Evolutionary conservation across 2,888 invertebrate species (phyloP).

Genomic region (Cheilosia variabilis): DNA sequence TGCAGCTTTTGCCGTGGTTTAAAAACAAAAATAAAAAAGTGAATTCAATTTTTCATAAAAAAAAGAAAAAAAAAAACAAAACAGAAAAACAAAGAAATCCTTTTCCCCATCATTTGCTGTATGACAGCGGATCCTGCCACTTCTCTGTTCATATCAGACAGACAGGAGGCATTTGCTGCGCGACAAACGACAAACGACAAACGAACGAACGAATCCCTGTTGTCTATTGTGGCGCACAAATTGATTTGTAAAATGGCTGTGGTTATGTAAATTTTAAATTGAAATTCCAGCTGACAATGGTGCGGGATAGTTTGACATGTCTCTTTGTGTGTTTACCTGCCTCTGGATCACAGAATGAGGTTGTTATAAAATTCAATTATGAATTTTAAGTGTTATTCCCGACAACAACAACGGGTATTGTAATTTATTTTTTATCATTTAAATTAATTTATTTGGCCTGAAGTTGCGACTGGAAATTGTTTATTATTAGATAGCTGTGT

Average conservation of each 20-base stretch:
- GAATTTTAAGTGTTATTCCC: slow-evolving; percentile 68
- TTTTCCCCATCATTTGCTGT: slow-evolving; percentile 68
- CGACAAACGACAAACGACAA: slow-evolving; percentile 63
- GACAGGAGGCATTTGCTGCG: slow-evolving; percentile 56
- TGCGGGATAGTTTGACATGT: slow-evolving; percentile 73
- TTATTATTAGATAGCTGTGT: background rate
- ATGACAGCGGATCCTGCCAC: slow-evolving; percentile 58
- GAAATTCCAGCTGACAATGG: slow-evolving; percentile 75
- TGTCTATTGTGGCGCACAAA: slow-evolving; percentile 74
- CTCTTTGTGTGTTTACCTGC: slow-evolving; percentile 24
- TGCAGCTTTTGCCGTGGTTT: slow-evolving; percentile 18
- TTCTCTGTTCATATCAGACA: slow-evolving; percentile 25
- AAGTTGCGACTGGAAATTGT: background rate
- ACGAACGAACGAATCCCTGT: slow-evolving; percentile 62
- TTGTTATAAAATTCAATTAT: slow-evolving; percentile 74
- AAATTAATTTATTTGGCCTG: slow-evolving; percentile 67
- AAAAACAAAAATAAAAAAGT: slow-evolving; percentile 21
- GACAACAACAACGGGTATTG: slow-evolving; percentile 53
- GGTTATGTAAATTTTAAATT: slow-evolving; percentile 76
- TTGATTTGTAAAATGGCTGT: slow-evolving; percentile 75
- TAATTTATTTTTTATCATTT: slow-evolving; percentile 68
- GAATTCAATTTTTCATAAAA: slow-evolving; percentile 55
- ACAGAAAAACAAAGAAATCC: slow-evolving; percentile 67
- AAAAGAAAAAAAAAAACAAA: slow-evolving; percentile 20
- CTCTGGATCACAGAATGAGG: slow-evolving; percentile 51